Base-by-base conservation (phyloP, 2,888 invertebrate species). In the Anoncus sp. region DNA sequence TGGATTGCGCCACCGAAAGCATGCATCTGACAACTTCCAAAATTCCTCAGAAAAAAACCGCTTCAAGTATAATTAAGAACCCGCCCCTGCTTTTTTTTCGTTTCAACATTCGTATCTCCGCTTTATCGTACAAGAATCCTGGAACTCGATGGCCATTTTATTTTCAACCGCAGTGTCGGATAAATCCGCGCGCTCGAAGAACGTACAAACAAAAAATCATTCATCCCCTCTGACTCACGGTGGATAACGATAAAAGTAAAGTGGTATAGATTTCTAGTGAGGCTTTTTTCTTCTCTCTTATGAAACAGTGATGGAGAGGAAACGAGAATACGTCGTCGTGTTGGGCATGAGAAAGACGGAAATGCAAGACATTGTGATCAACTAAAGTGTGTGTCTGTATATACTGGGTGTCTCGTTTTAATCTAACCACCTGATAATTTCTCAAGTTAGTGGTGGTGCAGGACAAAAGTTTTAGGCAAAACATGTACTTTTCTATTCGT, bases 191-290 rank as follows among this genome's bases (percentile, higher is more conserved):
- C 31, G 31, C 7, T 38, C 9, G 10, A 38, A 38, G 10, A 38
- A 38, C 12, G 12, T 12, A 51, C 14, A 27, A 9, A 35, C n/a
- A 35, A 55, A 66, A 66, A 60, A 72, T 67, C 63, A 35, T 57
- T 45, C 45, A 31, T 55, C 55, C 9, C 31, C 12, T 31, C 9
- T 43, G 60, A 60, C 69, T 77, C 49, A 73, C 69, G 78, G 62
- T 53, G 20, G 43, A 70, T 77, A 87, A 87, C 89, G 85, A 87
- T 90, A 90, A 90, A 90, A 90, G 89, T 89, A 90, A n/a, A 91
- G 90, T 90, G 89, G 90, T 90, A 90, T 90, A 88, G 90, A 90
- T 90, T 90, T 88, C 85, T 85, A 86, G 85, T 81, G 84, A 57
- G 38, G 38, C 35, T 53, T 45, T 45, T 67, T 77, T 74, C 59